These are phyloP conservation scores for Branchellion lobata DNA, from an alignment of 2,888 invertebrate species.

Conservation along the genomic window DNA sequence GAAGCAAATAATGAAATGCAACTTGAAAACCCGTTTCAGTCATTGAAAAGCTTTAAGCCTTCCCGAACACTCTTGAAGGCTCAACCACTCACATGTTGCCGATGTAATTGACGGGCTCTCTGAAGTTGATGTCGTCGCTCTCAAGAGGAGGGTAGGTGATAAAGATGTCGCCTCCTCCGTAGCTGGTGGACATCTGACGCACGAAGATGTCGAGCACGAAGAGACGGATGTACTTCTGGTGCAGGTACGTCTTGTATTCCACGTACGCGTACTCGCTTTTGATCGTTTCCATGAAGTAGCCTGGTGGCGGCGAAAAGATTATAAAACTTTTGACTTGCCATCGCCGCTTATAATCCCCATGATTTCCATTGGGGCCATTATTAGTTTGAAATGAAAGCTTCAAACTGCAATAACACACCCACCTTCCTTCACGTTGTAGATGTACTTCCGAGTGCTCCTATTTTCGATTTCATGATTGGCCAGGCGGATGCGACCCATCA, in stretches of 20 bases:
- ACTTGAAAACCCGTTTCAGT: too few relatives aligned
- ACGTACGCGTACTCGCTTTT: constrained; percentile 51
- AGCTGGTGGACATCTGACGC: constrained; percentile 18
- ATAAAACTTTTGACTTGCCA: not conserved
- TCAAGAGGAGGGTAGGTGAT: constrained; percentile 19
- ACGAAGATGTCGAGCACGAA: constrained; percentile 53
- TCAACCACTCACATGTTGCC: constrained; percentile 41
- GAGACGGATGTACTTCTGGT: constrained; percentile 54
- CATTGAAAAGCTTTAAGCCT: too few relatives aligned
- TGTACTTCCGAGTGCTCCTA: constrained; percentile 48
- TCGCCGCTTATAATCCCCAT: too few relatives aligned
- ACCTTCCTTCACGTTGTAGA: constrained; percentile 51
- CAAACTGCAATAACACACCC: too few relatives aligned
- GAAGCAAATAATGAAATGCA: too few relatives aligned
- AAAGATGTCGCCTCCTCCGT: constrained; percentile 45
- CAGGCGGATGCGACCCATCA: constrained; percentile 49
- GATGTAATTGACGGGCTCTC: constrained; percentile 19
- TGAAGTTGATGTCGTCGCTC: constrained; percentile 43
- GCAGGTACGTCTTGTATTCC: constrained; percentile 53
- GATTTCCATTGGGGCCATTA: too few relatives aligned
- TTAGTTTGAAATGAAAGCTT: too few relatives aligned
- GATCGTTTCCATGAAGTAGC: constrained; percentile 53
- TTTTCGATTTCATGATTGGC: constrained; percentile 40
- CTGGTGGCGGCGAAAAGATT: constrained; percentile 40
- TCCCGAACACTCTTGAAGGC: not conserved